phyloP scores from a whole-genome alignment of 2,797 vertebrate genomes.

The Sphenopsis melanotis region DNA sequence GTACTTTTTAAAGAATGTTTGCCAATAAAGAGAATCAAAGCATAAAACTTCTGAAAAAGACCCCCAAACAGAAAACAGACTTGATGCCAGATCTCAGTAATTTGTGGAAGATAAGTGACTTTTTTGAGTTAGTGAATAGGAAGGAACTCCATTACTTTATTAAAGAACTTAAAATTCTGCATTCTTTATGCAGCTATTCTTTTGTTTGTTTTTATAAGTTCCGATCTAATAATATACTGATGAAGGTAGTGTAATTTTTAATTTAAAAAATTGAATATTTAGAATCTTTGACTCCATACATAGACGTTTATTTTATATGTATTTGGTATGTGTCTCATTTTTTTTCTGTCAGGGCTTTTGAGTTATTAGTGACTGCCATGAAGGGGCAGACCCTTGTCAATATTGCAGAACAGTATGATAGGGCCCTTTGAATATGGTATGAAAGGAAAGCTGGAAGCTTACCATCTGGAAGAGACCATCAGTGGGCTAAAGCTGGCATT shows the following conservation, averaged over 20 bases:
- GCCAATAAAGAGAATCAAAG: background rate
- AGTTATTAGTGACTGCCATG: background rate
- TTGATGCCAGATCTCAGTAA: background rate
- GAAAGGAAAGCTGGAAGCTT: background rate
- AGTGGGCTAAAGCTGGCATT: background rate
- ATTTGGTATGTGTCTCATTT: background rate
- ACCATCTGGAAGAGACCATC: background rate
- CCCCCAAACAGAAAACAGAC: background rate
- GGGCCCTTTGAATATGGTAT: background rate
- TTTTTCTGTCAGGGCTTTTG: background rate
- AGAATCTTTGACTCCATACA: background rate
- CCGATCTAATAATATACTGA: background rate
- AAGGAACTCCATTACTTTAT: accelerated
- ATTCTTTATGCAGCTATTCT: background rate
- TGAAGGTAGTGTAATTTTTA: background rate
- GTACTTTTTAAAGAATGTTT: background rate
- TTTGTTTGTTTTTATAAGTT: background rate
- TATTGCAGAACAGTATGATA: background rate
- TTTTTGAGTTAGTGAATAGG: background rate
- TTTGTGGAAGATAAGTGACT: background rate
- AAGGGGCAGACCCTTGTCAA: background rate
- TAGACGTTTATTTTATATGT: background rate
- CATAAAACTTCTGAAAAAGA: background rate
- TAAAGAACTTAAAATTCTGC: background rate
- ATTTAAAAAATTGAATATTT: background rate